Percentiles rank a stretch among this genome's conserved stretches.
These are phyloP conservation scores for Oryzaephilus surinamensis DNA, from an alignment of 1,140 invertebrate species.

Conservation along the genomic window DNA sequence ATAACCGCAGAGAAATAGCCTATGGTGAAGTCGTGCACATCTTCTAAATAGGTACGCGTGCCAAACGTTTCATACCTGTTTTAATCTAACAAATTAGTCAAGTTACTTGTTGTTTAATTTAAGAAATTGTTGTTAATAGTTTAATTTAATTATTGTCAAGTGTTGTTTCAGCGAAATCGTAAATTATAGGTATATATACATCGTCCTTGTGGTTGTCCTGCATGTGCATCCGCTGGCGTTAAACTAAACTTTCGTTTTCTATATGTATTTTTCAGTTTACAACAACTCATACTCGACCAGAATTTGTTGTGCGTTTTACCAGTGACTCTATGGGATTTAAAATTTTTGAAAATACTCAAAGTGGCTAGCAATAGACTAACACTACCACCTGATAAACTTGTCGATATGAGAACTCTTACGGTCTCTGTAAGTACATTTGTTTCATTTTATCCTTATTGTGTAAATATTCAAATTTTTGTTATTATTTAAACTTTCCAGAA, in stretches of 20 bases:
- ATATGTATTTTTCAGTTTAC: slow-evolving; percentile 44
- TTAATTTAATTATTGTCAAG: too few species aligned
- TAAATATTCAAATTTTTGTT: too few species aligned
- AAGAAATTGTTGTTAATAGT: too few species aligned
- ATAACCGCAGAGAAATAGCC: slow-evolving; percentile 12
- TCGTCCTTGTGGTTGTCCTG: slow-evolving; percentile 29
- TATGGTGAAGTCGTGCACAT: slow-evolving; percentile 16
- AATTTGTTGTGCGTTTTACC: slow-evolving; percentile 56
- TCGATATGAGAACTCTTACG: slow-evolving; percentile 42
- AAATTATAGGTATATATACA: background rate
- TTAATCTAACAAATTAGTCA: too few species aligned
- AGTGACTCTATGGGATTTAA: slow-evolving; percentile 44
- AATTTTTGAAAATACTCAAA: slow-evolving; percentile 45
- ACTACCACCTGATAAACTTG: slow-evolving; percentile 38
- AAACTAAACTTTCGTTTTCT: slow-evolving; percentile 27
- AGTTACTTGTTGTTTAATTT: too few species aligned
- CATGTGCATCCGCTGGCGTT: slow-evolving; percentile 28
- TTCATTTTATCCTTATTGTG: too few species aligned
- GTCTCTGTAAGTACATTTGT: slow-evolving; percentile 24
- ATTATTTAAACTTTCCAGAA: background rate
- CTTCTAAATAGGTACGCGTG: slow-evolving; percentile 13
- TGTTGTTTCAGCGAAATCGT: slow-evolving; percentile 1
- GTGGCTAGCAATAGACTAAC: slow-evolving; percentile 50
- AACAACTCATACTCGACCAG: slow-evolving; percentile 56
- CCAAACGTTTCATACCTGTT: slow-evolving; percentile 6